A percentile compares a stretch with the other conserved stretches of the same genome.
phyloP scores from a whole-genome alignment of 2,113 vertebrate species.

The Spheniscus mendiculus region DNA sequence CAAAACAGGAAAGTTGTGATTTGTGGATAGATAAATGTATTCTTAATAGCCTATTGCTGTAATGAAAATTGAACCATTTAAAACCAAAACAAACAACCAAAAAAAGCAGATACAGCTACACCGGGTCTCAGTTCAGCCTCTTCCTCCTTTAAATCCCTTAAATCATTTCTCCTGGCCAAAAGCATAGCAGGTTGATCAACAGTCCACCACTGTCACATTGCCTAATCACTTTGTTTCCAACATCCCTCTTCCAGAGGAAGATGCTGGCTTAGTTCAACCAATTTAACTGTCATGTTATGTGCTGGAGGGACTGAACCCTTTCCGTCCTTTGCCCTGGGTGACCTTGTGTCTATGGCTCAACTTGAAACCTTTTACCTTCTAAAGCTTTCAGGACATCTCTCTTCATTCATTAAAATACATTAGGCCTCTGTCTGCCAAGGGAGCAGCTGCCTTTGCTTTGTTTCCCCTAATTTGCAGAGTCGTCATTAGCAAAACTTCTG shows the following conservation, averaged over 20 bases:
- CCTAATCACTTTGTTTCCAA: neutral
- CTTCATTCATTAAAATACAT: neutral
- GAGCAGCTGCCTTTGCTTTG: neutral
- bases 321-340: neutral
- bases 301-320: neutral
- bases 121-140: neutral
- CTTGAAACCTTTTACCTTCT: neutral
- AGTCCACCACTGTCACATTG: neutral
- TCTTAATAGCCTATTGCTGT: neutral
- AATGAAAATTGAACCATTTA: neutral
- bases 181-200: neutral
- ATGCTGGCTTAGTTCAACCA: neutral
- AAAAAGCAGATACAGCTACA: neutral
- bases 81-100: neutral
- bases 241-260: neutral
- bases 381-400: neutral
- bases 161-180: neutral
- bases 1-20: neutral
- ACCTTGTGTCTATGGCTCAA: neutral
- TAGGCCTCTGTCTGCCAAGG: too few species aligned
- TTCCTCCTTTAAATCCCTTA: neutral
- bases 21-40: neutral
- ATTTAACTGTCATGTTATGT: neutral
- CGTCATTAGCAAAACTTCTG: neutral
- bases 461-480: neutral